A percentile compares a stretch with the other conserved stretches of the same genome.
These are phyloP conservation scores for Peromyscus polionotus DNA, from an alignment of 2,113 vertebrate species.

Conservation along the genomic window DNA sequence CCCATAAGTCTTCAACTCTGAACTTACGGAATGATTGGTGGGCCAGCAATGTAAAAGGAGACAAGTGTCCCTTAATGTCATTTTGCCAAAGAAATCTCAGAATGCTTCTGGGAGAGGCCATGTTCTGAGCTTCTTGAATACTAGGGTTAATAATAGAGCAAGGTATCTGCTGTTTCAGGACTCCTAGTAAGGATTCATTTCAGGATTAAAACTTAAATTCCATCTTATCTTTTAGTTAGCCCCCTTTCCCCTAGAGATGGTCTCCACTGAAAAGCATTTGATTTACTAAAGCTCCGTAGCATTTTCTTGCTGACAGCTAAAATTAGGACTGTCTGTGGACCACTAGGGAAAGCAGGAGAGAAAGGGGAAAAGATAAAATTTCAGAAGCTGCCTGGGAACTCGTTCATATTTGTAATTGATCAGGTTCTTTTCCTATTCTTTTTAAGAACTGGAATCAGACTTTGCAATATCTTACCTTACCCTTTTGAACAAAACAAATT, in stretches of 20 bases:
- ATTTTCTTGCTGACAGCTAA: conserved; percentile 81
- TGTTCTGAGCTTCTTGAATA: conserved; percentile 73
- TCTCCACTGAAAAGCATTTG: conserved; percentile 83
- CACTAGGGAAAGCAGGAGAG: conserved; percentile 56
- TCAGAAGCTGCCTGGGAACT: conserved; percentile 75
- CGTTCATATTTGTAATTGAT: conserved; percentile 67
- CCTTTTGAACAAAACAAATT: not conserved
- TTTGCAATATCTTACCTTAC: not conserved
- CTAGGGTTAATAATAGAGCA: conserved; percentile 86
- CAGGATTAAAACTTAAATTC: conserved; percentile 86
- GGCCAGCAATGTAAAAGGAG: conserved; percentile 74
- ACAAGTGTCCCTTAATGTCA: conserved; percentile 61
- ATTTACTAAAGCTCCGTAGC: conserved; percentile 76
- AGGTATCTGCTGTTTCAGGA: conserved; percentile 81
- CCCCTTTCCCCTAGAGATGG: conserved; percentile 75
- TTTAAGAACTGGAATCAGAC: conserved; percentile 58
- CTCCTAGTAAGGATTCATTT: conserved; percentile 82
- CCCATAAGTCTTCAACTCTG: conserved; percentile 63
- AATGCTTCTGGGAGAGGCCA: conserved; percentile 71
- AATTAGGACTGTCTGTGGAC: conserved; percentile 73
- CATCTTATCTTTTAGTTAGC: conserved; percentile 84
- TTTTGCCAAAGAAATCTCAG: conserved; percentile 78
- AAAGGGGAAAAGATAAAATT: conserved; percentile 72
- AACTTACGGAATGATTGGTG: conserved; percentile 76
- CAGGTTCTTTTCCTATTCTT: conserved; percentile 48